phyloP scores from a whole-genome alignment of 2,797 vertebrate genomes.

The Prionace glauca region DNA sequence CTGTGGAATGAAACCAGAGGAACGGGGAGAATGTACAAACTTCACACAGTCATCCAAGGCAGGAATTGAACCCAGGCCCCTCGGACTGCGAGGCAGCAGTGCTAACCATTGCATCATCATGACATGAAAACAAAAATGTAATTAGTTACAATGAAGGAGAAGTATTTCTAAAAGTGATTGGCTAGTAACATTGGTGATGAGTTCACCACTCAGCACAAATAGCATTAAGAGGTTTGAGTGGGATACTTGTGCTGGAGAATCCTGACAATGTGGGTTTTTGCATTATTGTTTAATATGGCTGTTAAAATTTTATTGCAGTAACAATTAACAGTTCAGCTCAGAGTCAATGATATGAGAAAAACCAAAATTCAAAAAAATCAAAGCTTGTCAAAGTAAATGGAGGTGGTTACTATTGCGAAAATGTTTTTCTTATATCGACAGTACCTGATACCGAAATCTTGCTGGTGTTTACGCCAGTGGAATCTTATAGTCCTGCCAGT shows the following conservation, averaged over 20 bases:
- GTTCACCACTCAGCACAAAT: neutral
- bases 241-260: neutral
- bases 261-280: neutral
- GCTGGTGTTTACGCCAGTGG: no score
- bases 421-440: neutral
- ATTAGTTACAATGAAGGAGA: neutral
- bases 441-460: neutral
- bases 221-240: neutral
- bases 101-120: no score
- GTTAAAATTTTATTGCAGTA: neutral
- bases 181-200: neutral
- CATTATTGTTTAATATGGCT: neutral
- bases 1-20: no score
- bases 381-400: neutral
- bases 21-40: no score
- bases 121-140: neutral
- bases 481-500: neutral
- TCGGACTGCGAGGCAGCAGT: no score
- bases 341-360: conserved; percentile 11
- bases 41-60: no score
- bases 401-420: neutral
- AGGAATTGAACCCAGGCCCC: no score
- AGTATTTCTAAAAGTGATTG: neutral
- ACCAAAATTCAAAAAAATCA: neutral
- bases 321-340: neutral